Percentiles rank a stretch among this genome's conserved stretches.
Conservation (phyloP, 2,113 vertebrate species). For the Piaya cayana region DNA sequence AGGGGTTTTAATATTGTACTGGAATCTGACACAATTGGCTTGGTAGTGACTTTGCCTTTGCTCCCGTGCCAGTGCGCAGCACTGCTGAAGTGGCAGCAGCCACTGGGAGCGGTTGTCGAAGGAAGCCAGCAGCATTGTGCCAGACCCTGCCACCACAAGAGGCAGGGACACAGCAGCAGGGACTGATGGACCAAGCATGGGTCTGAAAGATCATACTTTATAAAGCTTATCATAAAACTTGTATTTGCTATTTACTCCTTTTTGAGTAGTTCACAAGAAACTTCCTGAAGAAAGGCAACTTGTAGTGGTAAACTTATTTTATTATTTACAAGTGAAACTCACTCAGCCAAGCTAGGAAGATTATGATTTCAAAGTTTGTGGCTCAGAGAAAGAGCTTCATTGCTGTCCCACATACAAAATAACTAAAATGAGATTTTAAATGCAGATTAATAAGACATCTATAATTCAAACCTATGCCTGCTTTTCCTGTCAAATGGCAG, state of each 20-base stretch:
- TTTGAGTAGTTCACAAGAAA: neutral
- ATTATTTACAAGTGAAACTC: neutral
- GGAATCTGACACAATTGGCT: neutral
- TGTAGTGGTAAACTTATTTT: neutral
- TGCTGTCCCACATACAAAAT: neutral
- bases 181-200: neutral
- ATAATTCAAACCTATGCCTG: neutral
- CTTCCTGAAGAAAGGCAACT: neutral
- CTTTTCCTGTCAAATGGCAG: neutral
- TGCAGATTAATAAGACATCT: neutral
- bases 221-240: neutral
- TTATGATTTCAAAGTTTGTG: neutral
- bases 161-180: neutral
- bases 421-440: neutral
- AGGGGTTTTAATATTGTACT: neutral
- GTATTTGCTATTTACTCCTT: neutral
- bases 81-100: neutral
- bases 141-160: neutral
- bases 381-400: neutral
- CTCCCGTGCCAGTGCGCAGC: rapidly evolving
- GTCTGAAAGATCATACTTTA: neutral
- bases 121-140: neutral
- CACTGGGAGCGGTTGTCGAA: neutral
- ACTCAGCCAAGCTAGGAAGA: neutral
- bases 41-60: neutral